phyloP scores from a whole-genome alignment of 2,888 invertebrate species.

The Trachelus tabidus region DNA sequence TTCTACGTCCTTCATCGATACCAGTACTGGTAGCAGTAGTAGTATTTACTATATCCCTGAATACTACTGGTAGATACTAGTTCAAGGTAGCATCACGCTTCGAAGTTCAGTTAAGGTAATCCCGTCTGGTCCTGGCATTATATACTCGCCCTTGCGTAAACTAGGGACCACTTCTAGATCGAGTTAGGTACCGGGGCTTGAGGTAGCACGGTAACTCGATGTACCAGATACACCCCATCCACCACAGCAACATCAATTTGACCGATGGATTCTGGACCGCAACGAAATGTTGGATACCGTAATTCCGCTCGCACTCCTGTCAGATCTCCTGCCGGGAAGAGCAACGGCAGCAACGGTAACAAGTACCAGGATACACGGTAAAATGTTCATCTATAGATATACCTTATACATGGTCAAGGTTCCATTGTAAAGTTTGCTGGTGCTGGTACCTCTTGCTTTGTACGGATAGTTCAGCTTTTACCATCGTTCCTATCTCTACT shows the following conservation, averaged over 20 bases:
- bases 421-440: constrained; percentile 31
- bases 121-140: too few species aligned
- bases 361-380: constrained; percentile 20
- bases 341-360: constrained; percentile 8
- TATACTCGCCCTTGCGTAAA: too few species aligned
- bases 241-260: constrained; percentile 38
- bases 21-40: too few species aligned
- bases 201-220: neutral
- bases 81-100: too few species aligned
- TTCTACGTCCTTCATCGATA: too few species aligned
- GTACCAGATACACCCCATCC: constrained; percentile 7
- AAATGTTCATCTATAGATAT: constrained; percentile 32
- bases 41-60: too few species aligned
- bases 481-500: neutral
- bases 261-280: constrained; percentile 42
- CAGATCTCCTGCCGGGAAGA: neutral
- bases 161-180: too few species aligned
- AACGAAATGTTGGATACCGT: constrained; percentile 38
- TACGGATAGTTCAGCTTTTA: constrained; percentile 2
- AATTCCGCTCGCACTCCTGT: constrained; percentile 25
- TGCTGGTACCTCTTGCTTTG: constrained; percentile 13
- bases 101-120: too few species aligned
- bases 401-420: constrained; percentile 32
- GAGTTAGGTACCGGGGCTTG: too few species aligned
- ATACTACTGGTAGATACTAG: too few species aligned